Evolutionary conservation across 2,113 vertebrate genomes (phyloP).

Genomic region (Zosterops hypoxanthus): DNA sequence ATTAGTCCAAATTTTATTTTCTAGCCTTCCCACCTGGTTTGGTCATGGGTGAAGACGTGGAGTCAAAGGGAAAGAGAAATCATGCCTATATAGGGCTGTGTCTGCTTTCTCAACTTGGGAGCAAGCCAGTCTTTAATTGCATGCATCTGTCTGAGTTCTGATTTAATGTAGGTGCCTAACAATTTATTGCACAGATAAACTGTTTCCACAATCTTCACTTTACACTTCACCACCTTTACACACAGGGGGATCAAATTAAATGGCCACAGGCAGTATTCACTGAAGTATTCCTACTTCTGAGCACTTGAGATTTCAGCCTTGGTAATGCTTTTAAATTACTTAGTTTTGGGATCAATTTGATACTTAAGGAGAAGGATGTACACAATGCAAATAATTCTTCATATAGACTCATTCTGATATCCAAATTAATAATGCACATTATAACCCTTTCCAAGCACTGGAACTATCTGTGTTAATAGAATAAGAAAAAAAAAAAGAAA

Average conservation of each 20-base stretch:
- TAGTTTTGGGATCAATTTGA: neutral
- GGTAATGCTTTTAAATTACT: neutral
- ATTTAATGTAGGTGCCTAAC: neutral
- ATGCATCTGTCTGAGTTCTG: conserved; percentile 1
- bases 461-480: neutral
- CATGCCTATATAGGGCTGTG: neutral
- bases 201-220: neutral
- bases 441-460: neutral
- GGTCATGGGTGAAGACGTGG: neutral
- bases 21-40: neutral
- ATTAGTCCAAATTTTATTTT: neutral
- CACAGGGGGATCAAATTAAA: neutral
- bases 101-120: neutral
- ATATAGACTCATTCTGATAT: neutral
- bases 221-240: neutral
- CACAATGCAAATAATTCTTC: neutral
- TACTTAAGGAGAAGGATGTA: neutral
- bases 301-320: neutral
- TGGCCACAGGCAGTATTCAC: neutral
- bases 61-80: neutral
- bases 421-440: neutral
- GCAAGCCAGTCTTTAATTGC: neutral
- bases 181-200: conserved; percentile 20
- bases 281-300: neutral
- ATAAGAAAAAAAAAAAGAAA: neutral